phyloP scores from a whole-genome alignment of 92 coral and sea anemone genomes.

The Nematostella vectensis region DNA sequence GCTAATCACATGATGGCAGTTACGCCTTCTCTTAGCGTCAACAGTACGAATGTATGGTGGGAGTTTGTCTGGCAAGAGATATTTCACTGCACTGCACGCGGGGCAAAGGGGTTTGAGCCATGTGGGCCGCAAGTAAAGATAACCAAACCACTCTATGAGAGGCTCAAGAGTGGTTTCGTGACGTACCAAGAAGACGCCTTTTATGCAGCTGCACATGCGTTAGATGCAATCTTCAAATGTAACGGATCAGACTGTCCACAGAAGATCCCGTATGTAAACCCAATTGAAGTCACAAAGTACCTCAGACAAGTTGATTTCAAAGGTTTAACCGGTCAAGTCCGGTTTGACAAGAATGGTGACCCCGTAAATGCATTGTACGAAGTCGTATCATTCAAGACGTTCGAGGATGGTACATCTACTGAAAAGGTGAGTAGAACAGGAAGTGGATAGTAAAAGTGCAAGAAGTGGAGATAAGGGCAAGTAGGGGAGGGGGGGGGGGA shows the following conservation, averaged over 20 bases:
- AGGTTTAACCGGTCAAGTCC: constrained; percentile 7
- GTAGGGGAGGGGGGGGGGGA: no score
- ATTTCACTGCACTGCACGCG: constrained; percentile 11
- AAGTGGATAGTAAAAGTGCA: no score
- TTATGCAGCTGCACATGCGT: constrained; percentile 16
- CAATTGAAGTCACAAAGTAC: constrained; percentile 2
- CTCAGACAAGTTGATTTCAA: neutral
- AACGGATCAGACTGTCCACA: neutral
- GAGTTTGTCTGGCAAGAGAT: constrained; percentile 5
- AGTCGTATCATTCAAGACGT: neutral
- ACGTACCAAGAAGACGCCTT: constrained; percentile 11
- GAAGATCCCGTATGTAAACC: neutral
- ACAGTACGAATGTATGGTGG: constrained; percentile 8
- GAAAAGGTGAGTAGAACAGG: neutral
- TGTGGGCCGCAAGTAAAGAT: neutral
- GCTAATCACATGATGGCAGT: neutral
- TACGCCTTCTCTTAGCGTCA: neutral
- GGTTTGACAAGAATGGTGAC: constrained; percentile 10
- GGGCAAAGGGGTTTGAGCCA: neutral
- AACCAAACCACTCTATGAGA: neutral
- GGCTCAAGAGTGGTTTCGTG: constrained; percentile 2
- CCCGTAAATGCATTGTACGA: constrained; percentile 5
- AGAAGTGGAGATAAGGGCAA: no score
- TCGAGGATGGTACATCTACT: neutral
- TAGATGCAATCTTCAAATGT: neutral